A percentile compares a stretch with the other conserved stretches of the same genome.
phyloP scores from a whole-genome alignment of 2,888 invertebrate species.

The Acleris sparsana region DNA sequence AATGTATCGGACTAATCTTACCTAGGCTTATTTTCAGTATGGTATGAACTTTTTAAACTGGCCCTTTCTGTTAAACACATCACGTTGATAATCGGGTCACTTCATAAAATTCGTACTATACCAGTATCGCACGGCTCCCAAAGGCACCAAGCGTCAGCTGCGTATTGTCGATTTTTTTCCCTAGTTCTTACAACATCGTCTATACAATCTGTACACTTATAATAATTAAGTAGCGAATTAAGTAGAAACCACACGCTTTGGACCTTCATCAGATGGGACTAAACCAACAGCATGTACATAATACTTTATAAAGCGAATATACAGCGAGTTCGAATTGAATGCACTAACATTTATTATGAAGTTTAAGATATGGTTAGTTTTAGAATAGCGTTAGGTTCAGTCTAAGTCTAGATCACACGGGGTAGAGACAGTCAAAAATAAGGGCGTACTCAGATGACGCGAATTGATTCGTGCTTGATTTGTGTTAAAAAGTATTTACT shows the following conservation, averaged over 20 bases:
- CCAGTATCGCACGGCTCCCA: constrained; percentile 50
- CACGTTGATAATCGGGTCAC: too few species aligned
- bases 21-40: constrained; percentile 52
- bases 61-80: too few species aligned
- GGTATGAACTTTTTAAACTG: too few species aligned
- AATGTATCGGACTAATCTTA: constrained; percentile 14
- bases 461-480: too few species aligned
- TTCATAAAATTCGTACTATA: too few species aligned
- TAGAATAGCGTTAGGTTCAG: constrained; percentile 60
- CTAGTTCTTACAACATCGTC: constrained; percentile 50
- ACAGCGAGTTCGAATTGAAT: constrained; percentile 50
- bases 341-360: constrained; percentile 33
- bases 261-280: constrained; percentile 41
- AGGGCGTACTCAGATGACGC: too few species aligned
- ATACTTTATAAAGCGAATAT: constrained; percentile 50
- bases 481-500: too few species aligned
- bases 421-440: constrained; percentile 37
- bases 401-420: constrained; percentile 47
- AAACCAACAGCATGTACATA: constrained; percentile 43
- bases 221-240: constrained; percentile 41
- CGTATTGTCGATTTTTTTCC: constrained; percentile 74
- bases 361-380: constrained; percentile 54
- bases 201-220: constrained; percentile 50
- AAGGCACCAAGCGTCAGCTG: constrained; percentile 63
- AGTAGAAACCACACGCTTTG: constrained; percentile 51